A percentile compares a stretch with the other conserved stretches of the same genome.
phyloP scores from a whole-genome alignment of 2,888 invertebrate species.

The Mimumesa dahlbomi region DNA sequence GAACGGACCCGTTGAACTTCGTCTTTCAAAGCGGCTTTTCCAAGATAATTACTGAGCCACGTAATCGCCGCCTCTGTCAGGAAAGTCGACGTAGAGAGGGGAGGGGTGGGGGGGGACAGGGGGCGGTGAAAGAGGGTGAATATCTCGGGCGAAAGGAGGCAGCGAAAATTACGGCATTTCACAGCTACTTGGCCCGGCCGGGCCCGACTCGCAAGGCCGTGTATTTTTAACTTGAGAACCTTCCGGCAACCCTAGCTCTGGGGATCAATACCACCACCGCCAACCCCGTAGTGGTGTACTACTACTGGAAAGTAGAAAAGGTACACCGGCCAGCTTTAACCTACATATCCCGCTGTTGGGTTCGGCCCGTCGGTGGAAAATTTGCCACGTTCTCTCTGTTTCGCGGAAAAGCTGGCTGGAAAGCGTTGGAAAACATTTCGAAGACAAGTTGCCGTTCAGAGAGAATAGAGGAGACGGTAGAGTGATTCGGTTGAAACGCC shows the following conservation, averaged over 20 bases:
- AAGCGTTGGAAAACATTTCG: conserved; percentile 50
- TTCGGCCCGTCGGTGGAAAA: conserved; percentile 32
- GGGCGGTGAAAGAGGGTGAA: too few relatives aligned
- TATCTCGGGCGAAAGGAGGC: conserved; percentile 12
- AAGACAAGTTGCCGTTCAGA: too few relatives aligned
- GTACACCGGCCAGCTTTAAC: conserved; percentile 60
- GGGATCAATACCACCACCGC: conserved; percentile 70
- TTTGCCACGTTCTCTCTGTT: conserved; percentile 42
- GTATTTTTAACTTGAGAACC: conserved; percentile 75
- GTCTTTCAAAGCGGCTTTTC: background rate
- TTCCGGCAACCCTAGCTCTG: conserved; percentile 66
- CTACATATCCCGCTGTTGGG: conserved; percentile 58
- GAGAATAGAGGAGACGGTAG: too few relatives aligned
- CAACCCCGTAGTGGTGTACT: conserved; percentile 60
- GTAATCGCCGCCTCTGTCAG: background rate
- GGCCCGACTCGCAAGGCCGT: conserved; percentile 60
- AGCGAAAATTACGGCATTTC: conserved; percentile 62
- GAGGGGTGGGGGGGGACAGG: too few relatives aligned
- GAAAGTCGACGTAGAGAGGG: background rate
- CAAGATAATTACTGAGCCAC: conserved; percentile 18
- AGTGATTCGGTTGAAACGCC: background rate
- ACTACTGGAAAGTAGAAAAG: conserved; percentile 57
- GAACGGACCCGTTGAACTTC: conserved; percentile 3
- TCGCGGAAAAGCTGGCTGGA: conserved; percentile 47
- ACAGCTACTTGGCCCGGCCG: conserved; percentile 50